phyloP scores from a whole-genome alignment of 2,888 invertebrate genomes.

The Apodemia zela region DNA sequence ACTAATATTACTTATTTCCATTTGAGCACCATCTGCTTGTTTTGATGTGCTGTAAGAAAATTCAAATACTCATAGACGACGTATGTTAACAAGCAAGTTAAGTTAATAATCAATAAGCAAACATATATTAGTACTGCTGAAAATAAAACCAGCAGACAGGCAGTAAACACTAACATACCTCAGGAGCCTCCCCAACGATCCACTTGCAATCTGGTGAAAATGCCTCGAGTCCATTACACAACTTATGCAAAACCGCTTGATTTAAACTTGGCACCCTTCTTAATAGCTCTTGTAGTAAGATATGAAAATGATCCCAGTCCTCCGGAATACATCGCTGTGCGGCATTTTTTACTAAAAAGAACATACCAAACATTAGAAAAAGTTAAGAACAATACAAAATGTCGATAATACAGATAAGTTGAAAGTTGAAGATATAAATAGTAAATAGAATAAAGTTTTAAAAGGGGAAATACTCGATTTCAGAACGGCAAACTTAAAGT shows the following conservation, averaged over 20 bases:
- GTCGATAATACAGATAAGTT: too few species aligned
- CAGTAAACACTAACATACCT: conserved; percentile 76
- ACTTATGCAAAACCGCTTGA: conserved; percentile 86
- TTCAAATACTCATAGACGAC: too few species aligned
- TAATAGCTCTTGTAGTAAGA: conserved; percentile 91
- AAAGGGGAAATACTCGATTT: background rate
- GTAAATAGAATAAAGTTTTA: background rate
- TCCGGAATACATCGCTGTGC: conserved; percentile 86
- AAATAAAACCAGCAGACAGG: too few species aligned
- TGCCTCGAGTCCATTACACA: conserved; percentile 95
- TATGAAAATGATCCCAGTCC: conserved; percentile 98
- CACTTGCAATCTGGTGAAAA: conserved; percentile 98
- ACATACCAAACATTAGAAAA: conserved; percentile 19
- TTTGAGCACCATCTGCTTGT: too few species aligned
- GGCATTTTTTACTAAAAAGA: conserved; percentile 70
- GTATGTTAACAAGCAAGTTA: too few species aligned
- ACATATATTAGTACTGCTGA: too few species aligned
- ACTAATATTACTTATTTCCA: too few species aligned
- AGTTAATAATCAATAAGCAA: too few species aligned
- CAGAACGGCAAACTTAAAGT: background rate
- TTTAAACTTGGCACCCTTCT: conserved; percentile 90
- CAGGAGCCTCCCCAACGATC: conserved; percentile 96
- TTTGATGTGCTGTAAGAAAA: too few species aligned
- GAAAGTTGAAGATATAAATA: too few species aligned
- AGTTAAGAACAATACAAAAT: too few species aligned